Conservation (phyloP, 2,888 invertebrate species). For the Caenorhabditis doughertyi region DNA sequence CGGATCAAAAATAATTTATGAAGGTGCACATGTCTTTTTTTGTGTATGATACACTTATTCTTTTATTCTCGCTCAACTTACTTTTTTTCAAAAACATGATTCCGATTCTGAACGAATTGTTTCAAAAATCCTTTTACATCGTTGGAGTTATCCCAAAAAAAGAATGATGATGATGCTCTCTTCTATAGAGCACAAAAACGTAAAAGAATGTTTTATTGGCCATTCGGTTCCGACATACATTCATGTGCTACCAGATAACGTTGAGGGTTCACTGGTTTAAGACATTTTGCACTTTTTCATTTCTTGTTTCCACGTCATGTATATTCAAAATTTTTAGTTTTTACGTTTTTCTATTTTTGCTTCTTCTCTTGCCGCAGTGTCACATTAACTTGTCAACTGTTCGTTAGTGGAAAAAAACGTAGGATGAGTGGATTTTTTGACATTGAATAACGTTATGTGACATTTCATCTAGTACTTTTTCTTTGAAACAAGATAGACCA, state of each 20-base stretch:
- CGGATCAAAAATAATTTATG: conserved; percentile 20
- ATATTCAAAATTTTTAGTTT: background rate
- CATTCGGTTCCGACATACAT: conserved; percentile 45
- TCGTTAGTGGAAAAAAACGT: background rate
- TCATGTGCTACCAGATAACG: conserved; percentile 8
- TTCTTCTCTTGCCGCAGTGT: conserved; percentile 5
- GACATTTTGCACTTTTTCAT: background rate
- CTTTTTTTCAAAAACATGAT: too few species aligned
- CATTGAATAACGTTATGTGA: conserved; percentile 25
- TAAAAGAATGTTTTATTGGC: conserved; percentile 49
- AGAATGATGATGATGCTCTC: background rate
- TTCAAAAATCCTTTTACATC: conserved; percentile 18
- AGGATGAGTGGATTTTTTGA: conserved; percentile 15
- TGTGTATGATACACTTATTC: conserved; percentile 18
- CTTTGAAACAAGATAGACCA: background rate
- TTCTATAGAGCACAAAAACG: conserved; percentile 16
- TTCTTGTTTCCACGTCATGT: background rate
- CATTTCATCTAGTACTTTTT: conserved; percentile 4
- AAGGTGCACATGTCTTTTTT: conserved; percentile 22
- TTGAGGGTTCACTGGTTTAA: background rate
- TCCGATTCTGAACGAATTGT: too few species aligned
- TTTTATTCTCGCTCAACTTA: conserved; percentile 1
- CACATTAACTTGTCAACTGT: conserved; percentile 33
- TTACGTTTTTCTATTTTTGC: background rate
- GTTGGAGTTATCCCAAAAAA: conserved; percentile 6